These are phyloP conservation scores for Heliconius ismenius DNA, from an alignment of 2,888 invertebrate genomes.

Conservation along the genomic window DNA sequence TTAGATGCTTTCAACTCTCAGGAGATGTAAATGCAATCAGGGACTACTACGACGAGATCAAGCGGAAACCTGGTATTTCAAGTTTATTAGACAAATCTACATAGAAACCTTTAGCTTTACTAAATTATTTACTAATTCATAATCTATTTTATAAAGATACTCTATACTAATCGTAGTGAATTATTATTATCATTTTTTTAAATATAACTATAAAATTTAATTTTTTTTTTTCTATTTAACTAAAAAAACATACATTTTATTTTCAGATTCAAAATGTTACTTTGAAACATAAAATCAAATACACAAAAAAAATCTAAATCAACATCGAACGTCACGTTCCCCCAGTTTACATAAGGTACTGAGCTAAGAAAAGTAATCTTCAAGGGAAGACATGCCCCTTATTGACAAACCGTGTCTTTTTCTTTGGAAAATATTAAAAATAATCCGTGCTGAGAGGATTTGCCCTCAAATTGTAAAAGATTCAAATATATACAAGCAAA, in stretches of 20 bases:
- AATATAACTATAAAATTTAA: not conserved
- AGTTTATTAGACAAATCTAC: not conserved
- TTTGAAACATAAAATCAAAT: conserved; percentile 38
- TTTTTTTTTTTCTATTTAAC: too few relatives aligned
- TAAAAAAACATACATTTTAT: not conserved
- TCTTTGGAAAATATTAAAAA: conserved; percentile 63
- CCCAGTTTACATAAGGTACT: conserved; percentile 68
- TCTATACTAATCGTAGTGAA: not conserved
- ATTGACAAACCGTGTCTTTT: conserved; percentile 76
- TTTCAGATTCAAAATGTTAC: not conserved
- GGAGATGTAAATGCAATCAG: conserved; percentile 5
- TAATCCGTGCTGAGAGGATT: conserved; percentile 56
- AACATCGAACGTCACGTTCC: conserved; percentile 53
- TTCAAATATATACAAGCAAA: conserved; percentile 41
- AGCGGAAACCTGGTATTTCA: not conserved
- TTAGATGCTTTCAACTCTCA: not conserved
- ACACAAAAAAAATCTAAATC: conserved; percentile 47
- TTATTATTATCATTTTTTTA: not conserved
- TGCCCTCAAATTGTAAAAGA: conserved; percentile 51
- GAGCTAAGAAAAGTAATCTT: conserved; percentile 68
- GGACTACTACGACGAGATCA: not conserved
- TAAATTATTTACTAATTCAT: not conserved
- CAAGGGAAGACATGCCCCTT: conserved; percentile 61
- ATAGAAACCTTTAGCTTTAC: too few relatives aligned
- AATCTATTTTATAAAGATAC: not conserved